Percentiles rank a stretch among this genome's conserved stretches.
phyloP scores from a whole-genome alignment of 2,797 vertebrate genomes.

The Enteromius treurensis region DNA sequence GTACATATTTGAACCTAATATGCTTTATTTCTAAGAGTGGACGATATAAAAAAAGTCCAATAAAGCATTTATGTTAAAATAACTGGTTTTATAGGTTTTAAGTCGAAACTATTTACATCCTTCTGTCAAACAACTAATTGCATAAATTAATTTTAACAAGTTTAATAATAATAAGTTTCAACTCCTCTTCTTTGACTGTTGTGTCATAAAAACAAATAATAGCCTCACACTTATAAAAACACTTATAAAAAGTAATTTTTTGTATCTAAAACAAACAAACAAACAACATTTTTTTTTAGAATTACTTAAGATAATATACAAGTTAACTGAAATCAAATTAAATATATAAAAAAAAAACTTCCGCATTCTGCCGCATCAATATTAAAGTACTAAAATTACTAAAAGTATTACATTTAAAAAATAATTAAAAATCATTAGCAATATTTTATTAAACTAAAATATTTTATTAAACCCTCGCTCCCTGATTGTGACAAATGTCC shows the following conservation, averaged over 20 bases:
- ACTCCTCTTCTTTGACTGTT: neutral
- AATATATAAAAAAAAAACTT: neutral
- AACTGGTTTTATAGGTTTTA: neutral
- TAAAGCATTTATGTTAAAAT: neutral
- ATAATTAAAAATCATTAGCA: neutral
- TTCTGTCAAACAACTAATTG: neutral
- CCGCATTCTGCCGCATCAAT: neutral
- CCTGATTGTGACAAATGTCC: too few species aligned
- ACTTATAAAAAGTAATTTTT: too few species aligned
- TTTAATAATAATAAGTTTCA: neutral
- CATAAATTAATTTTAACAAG: neutral
- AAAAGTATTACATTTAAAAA: neutral
- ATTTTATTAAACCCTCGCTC: neutral
- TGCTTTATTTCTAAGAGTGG: too few species aligned
- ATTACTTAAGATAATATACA: neutral
- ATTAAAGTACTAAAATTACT: neutral
- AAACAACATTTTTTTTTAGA: too few species aligned
- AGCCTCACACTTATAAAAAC: neutral
- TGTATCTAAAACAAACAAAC: too few species aligned
- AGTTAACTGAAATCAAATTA: neutral
- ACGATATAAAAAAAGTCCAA: too few species aligned
- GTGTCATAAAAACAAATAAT: neutral
- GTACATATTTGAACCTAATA: too few species aligned
- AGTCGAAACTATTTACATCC: neutral
- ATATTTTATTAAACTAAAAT: neutral